phyloP scores from a whole-genome alignment of 2,888 invertebrate genomes.

The Tiliacea aurago region DNA sequence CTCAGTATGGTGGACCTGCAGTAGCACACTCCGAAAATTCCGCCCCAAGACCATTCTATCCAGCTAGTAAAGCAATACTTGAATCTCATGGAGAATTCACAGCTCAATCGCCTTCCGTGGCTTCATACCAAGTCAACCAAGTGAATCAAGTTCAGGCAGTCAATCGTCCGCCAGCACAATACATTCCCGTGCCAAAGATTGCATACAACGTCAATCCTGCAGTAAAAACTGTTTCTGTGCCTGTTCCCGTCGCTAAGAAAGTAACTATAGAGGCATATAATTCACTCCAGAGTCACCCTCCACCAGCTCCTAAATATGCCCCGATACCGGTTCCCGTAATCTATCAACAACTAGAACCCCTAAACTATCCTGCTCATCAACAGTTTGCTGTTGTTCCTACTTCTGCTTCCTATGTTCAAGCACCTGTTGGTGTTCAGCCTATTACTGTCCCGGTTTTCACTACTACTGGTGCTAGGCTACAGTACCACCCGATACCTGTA shows the following conservation, averaged over 20 bases:
- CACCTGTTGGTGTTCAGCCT: conserved; percentile 2
- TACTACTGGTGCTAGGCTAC: conserved; percentile 5
- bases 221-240: conserved; percentile 7
- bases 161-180: conserved; percentile 1
- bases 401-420: conserved; percentile 20
- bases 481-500: conserved; percentile 35
- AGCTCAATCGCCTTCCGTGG: conserved; percentile 2
- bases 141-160: conserved; percentile 25
- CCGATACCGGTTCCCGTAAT: conserved; percentile 55
- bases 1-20: neutral
- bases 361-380: conserved; percentile 1
- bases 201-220: conserved; percentile 24
- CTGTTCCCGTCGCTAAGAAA: conserved; percentile 27
- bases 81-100: conserved; percentile 24
- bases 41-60: conserved; percentile 18
- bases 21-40: conserved; percentile 1
- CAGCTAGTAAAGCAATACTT: conserved; percentile 22
- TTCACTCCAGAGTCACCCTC: conserved; percentile 42
- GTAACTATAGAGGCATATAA: conserved; percentile 42
- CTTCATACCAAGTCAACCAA: conserved; percentile 27
- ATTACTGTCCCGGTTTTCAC: conserved; percentile 25
- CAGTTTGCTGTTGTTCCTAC: conserved; percentile 19
- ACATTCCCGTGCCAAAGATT: conserved; percentile 12
- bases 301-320: conserved; percentile 45
- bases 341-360: conserved; percentile 19